Evolutionary conservation across 2,888 invertebrate genomes (phyloP).

Genomic region (Mermis nigrescens): DNA sequence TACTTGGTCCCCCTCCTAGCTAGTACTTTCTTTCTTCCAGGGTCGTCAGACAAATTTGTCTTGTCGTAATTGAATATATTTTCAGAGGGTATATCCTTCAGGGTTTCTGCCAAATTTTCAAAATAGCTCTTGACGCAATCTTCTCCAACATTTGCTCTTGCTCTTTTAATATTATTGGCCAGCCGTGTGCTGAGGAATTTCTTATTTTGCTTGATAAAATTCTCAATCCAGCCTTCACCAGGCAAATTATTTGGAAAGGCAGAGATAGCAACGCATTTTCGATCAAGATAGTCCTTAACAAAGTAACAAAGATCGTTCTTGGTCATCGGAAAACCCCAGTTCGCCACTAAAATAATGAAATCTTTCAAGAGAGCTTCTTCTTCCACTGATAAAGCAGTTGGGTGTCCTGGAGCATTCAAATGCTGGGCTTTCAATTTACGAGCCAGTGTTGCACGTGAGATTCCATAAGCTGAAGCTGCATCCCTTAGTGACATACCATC

Average conservation of each 20-base stretch:
- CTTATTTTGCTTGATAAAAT: constrained; percentile 11
- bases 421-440: background rate
- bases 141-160: constrained; percentile 6
- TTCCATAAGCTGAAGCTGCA: background rate
- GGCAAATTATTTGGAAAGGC: background rate
- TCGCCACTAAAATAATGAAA: background rate
- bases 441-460: background rate
- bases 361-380: background rate
- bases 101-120: constrained; percentile 5
- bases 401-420: background rate
- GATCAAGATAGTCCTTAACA: background rate
- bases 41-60: constrained; percentile 29
- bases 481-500: background rate
- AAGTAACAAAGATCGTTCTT: background rate
- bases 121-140: constrained; percentile 7
- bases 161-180: constrained; percentile 9
- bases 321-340: background rate
- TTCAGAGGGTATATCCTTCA: constrained; percentile 10
- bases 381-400: background rate
- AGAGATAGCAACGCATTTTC: background rate
- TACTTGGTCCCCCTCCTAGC: constrained; percentile 28
- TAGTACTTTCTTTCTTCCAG: constrained; percentile 24
- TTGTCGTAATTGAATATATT: constrained; percentile 31
- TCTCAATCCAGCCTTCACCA: background rate
- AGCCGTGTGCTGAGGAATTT: constrained; percentile 1